Conservation (phyloP, 2,888 invertebrate genomes). For the Eilema depressum region DNA sequence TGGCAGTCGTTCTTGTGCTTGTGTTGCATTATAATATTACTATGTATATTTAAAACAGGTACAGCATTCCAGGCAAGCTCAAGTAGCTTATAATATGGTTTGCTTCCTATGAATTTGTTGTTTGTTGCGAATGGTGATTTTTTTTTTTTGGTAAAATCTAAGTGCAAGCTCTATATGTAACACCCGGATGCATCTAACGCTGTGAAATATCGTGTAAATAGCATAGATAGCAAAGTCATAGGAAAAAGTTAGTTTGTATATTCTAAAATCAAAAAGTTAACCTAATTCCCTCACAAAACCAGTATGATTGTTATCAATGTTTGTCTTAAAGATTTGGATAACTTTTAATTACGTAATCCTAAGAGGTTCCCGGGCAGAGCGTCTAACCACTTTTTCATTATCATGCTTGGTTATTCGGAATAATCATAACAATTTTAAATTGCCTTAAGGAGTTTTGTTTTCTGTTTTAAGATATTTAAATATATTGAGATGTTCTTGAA, state of each 20-base stretch:
- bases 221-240: too few relatives aligned
- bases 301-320: constrained; percentile 15
- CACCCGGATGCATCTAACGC: too few relatives aligned
- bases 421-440: constrained; percentile 3
- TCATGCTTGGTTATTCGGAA: constrained; percentile 15
- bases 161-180: too few relatives aligned
- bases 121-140: too few relatives aligned
- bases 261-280: constrained; percentile 11
- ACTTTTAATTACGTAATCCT: constrained; percentile 21
- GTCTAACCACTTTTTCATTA: constrained; percentile 14
- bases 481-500: background rate
- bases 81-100: too few relatives aligned
- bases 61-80: too few relatives aligned
- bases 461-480: background rate
- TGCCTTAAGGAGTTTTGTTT: background rate
- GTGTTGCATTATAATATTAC: too few relatives aligned
- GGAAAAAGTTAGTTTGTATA: too few relatives aligned
- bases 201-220: background rate
- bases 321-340: constrained; percentile 15
- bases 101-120: too few relatives aligned
- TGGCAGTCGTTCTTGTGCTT: too few relatives aligned
- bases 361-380: constrained; percentile 3
- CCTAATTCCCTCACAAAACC: background rate
- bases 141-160: too few relatives aligned
- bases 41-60: too few relatives aligned